These are phyloP conservation scores for Sinocyclocheilus grahami DNA, from an alignment of 2,113 vertebrate genomes.

Conservation along the genomic window DNA sequence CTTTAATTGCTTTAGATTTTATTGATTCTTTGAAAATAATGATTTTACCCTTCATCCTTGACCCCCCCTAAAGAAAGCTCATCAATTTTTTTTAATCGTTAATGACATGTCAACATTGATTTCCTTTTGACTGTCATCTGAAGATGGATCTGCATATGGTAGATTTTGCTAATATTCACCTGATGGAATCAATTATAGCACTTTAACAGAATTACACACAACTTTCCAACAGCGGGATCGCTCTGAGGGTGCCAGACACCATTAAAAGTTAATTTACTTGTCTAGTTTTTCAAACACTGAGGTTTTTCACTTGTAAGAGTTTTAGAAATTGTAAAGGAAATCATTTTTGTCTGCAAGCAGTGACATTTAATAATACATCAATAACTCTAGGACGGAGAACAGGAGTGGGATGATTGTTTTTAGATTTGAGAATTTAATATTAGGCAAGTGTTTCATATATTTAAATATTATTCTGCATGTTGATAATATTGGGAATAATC, in stretches of 20 bases:
- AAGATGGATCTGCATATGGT: not conserved
- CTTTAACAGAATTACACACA: not conserved
- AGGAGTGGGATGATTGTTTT: not conserved
- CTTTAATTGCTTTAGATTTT: not conserved
- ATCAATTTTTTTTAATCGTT: not conserved
- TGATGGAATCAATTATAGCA: not conserved
- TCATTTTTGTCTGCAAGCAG: too few relatives aligned
- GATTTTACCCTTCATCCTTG: not conserved
- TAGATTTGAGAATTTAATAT: not conserved
- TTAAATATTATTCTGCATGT: not conserved
- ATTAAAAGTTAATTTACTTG: not conserved
- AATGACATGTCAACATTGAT: not conserved
- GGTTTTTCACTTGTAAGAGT: not conserved
- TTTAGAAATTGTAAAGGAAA: not conserved
- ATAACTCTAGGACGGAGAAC: not conserved
- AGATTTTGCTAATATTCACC: not conserved
- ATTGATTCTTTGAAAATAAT: not conserved
- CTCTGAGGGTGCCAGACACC: not conserved
- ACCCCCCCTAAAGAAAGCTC: not conserved
- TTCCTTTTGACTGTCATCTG: conserved; percentile 1
- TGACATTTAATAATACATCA: not conserved
- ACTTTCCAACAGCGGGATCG: not conserved
- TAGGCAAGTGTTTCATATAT: not conserved
- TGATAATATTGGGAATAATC: conserved; percentile 2
- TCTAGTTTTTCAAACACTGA: not conserved